phyloP scores from a whole-genome alignment of 2,113 vertebrate species.

The Archilochus colubris region DNA sequence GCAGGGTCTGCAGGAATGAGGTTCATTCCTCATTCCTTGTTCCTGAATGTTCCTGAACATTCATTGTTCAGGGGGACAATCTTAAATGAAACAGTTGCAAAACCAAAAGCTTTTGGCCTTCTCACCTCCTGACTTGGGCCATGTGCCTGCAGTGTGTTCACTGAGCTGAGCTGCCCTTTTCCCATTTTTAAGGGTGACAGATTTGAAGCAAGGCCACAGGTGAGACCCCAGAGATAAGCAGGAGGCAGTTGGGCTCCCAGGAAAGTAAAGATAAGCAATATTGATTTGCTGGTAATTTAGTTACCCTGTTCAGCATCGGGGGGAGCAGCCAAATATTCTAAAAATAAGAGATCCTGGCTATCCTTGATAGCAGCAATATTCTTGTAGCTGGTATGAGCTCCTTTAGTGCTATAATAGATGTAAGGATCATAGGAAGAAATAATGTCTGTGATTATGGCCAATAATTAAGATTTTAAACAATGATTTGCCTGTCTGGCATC shows the following conservation, averaged over 20 bases:
- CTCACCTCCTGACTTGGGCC: neutral
- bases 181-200: neutral
- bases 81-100: neutral
- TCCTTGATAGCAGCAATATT: slow-evolving; percentile 16
- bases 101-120: neutral
- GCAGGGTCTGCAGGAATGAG: rapidly evolving
- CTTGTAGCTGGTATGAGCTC: neutral
- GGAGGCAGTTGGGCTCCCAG: neutral
- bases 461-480: neutral
- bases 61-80: neutral
- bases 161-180: neutral
- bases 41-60: too few relatives aligned
- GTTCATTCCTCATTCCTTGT: neutral
- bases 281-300: slow-evolving; percentile 17
- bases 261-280: neutral
- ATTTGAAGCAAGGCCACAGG: neutral
- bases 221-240: neutral
- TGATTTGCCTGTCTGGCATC: neutral
- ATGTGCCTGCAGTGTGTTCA: neutral
- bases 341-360: neutral
- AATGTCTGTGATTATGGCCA: neutral
- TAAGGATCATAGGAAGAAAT: neutral
- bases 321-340: neutral
- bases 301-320: neutral
- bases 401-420: neutral